phyloP scores from a whole-genome alignment of 2,888 invertebrate genomes.

The Lissonota sp. region DNA sequence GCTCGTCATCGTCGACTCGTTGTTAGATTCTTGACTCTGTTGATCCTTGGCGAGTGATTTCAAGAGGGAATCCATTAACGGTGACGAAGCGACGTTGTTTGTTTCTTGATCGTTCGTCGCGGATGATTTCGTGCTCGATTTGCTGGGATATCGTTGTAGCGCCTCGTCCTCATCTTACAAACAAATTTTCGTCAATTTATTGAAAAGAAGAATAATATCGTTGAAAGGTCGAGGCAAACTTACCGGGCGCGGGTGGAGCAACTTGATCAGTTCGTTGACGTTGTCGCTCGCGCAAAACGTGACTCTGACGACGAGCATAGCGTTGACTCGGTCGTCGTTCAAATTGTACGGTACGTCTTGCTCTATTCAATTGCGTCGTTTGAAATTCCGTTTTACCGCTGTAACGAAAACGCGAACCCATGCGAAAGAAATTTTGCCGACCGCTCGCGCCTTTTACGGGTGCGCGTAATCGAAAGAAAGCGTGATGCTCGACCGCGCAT shows the following conservation, averaged over 20 bases:
- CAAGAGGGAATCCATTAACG: slow-evolving; percentile 89
- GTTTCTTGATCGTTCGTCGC: slow-evolving; percentile 54
- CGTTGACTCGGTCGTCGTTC: slow-evolving; percentile 98
- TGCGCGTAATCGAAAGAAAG: slow-evolving; percentile 97
- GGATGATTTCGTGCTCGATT: slow-evolving; percentile 80
- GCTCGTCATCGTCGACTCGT: slow-evolving; percentile 85
- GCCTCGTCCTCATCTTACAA: slow-evolving; percentile 73
- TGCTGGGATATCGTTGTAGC: slow-evolving; percentile 79
- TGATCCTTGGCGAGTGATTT: slow-evolving; percentile 91
- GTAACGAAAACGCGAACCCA: slow-evolving; percentile 98
- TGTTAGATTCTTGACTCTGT: slow-evolving; percentile 86
- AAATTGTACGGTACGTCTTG: slow-evolving; percentile 96
- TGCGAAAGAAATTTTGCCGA: slow-evolving; percentile 98
- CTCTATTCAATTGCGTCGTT: slow-evolving; percentile 95
- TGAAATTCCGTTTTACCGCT: slow-evolving; percentile 99
- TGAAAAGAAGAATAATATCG: too few relatives aligned
- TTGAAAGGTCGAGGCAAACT: too few relatives aligned
- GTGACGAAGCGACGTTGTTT: slow-evolving; percentile 78
- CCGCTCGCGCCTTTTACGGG: slow-evolving; percentile 95
- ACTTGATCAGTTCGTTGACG: slow-evolving; percentile 84
- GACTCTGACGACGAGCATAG: slow-evolving; percentile 96
- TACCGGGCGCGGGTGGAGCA: slow-evolving; percentile 71
- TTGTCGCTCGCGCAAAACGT: slow-evolving; percentile 92
- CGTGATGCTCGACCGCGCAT: slow-evolving; percentile 99
- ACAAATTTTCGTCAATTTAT: neutral